phyloP scores from a whole-genome alignment of 2,888 invertebrate species.

The Mythimna albipuncta region DNA sequence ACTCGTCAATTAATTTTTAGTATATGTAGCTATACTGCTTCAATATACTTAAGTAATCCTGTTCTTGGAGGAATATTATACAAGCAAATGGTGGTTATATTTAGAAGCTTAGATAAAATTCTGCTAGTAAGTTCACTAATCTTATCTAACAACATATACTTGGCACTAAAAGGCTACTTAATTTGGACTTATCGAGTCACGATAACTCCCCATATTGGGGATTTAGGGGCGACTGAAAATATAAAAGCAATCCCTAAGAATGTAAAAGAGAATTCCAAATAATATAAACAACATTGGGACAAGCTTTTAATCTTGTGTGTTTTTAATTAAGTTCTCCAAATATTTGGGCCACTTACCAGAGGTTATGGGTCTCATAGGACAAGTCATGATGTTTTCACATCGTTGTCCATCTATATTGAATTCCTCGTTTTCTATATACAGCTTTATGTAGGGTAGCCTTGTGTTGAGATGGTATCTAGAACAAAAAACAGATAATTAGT shows the following conservation, averaged over 20 bases:
- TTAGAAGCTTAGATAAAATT: conserved; percentile 8
- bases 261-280: conserved; percentile 28
- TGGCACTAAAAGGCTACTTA: conserved; percentile 44
- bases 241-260: conserved; percentile 23
- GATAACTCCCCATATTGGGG: conserved; percentile 1
- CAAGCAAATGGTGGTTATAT: conserved; percentile 5
- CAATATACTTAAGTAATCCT: neutral
- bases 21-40: neutral
- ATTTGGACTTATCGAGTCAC: conserved; percentile 34
- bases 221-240: conserved; percentile 25
- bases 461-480: conserved; percentile 96
- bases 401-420: conserved; percentile 98
- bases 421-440: conserved; percentile 98
- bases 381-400: conserved; percentile 98
- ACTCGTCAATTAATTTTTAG: conserved; percentile 17
- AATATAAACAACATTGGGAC: conserved; percentile 16
- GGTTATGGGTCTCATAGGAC: conserved; percentile 97
- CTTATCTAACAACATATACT: conserved; percentile 28
- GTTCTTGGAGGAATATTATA: neutral
- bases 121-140: conserved; percentile 17
- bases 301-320: conserved; percentile 32
- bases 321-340: conserved; percentile 47
- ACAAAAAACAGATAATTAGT: conserved; percentile 10
- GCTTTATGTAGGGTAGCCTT: conserved; percentile 96
- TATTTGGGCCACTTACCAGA: conserved; percentile 90